Conservation (phyloP, 2,113 vertebrate genomes). For the Dicentrarchus labrax region DNA sequence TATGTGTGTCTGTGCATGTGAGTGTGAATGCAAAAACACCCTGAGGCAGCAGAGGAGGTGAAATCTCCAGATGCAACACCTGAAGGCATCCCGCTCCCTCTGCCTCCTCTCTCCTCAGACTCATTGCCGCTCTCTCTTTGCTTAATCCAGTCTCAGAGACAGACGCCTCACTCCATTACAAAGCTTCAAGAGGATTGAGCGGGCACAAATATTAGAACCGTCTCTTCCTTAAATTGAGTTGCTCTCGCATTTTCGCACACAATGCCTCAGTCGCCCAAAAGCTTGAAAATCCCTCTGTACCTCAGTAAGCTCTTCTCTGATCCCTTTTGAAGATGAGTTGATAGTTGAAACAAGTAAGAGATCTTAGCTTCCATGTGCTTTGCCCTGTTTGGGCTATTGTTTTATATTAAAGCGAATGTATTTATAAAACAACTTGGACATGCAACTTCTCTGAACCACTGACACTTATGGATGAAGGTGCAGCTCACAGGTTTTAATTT, state of each 20-base stretch:
- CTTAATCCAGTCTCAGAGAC: constrained; percentile 46
- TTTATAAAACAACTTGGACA: background rate
- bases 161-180: constrained; percentile 27
- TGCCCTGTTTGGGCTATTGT: constrained; percentile 1
- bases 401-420: background rate
- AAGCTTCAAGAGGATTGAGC: constrained; percentile 41
- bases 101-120: constrained; percentile 8
- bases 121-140: constrained; percentile 17
- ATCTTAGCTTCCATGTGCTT: constrained; percentile 16
- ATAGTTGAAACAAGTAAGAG: constrained; percentile 40
- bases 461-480: background rate
- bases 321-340: constrained; percentile 43
- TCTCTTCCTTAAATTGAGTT: constrained; percentile 34
- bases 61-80: constrained; percentile 37
- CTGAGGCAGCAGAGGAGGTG: constrained; percentile 23
- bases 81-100: background rate
- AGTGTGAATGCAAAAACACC: constrained; percentile 48
- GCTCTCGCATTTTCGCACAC: constrained; percentile 30
- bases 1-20: background rate
- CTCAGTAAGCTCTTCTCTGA: constrained; percentile 13
- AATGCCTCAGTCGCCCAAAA: constrained; percentile 29
- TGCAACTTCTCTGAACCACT: background rate
- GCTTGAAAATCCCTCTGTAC: constrained; percentile 28
- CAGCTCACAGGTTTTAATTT: background rate
- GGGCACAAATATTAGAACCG: constrained; percentile 33